Percentiles rank a stretch among this genome's conserved stretches.
These are phyloP conservation scores for Vanessa cardui DNA, from an alignment of 2,888 invertebrate species.

Conservation along the genomic window DNA sequence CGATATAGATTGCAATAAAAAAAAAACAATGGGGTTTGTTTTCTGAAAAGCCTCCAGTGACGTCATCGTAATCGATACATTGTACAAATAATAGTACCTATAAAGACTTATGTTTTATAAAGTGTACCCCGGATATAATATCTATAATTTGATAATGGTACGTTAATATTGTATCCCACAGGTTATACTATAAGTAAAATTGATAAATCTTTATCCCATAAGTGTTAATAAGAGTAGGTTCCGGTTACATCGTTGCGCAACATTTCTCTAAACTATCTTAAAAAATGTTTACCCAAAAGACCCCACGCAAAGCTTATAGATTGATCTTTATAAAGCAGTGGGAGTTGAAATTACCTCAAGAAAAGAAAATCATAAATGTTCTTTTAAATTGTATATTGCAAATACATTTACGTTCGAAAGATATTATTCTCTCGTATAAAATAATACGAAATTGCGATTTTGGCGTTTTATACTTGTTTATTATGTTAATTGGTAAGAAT, in stretches of 20 bases:
- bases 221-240: background rate
- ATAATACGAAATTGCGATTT: background rate
- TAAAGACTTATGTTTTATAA: no score
- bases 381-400: background rate
- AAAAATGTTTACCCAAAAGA: slow-evolving; percentile 9
- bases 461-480: background rate
- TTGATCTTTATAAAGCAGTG: background rate
- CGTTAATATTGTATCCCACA: no score
- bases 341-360: slow-evolving; percentile 4
- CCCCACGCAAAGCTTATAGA: slow-evolving; percentile 15
- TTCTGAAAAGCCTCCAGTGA: no score
- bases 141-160: no score
- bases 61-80: no score
- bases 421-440: background rate
- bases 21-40: no score
- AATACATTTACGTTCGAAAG: no score
- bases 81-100: no score
- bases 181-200: background rate
- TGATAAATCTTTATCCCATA: background rate
- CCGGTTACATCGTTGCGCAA: slow-evolving; percentile 13
- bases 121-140: no score
- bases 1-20: no score
- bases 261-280: slow-evolving; percentile 5
- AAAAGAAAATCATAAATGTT: background rate
- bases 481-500: background rate